Conservation (phyloP, 2,797 vertebrate species). For the Sylvilagus floridanus region DNA sequence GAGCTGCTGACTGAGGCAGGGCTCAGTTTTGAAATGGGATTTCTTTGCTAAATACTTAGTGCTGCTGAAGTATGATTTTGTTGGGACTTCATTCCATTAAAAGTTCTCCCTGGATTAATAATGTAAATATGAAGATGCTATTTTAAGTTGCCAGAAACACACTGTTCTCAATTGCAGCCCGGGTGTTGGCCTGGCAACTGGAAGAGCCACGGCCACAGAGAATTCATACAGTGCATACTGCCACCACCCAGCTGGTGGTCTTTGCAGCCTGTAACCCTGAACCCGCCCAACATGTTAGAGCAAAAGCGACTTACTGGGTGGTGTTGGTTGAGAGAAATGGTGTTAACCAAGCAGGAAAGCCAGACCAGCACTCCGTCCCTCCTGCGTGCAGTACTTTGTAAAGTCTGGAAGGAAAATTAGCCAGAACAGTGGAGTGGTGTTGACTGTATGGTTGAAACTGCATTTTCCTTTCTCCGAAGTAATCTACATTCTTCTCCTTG, state of each 20-base stretch:
- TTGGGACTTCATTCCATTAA: neutral
- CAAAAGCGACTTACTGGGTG: neutral
- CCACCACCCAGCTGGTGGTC: neutral
- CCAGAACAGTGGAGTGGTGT: neutral
- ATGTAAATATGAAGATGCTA: neutral
- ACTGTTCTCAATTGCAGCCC: neutral
- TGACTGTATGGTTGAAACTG: neutral
- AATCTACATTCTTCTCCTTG: constrained; percentile 64
- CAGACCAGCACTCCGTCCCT: neutral
- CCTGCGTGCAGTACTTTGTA: neutral
- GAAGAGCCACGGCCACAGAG: no score
- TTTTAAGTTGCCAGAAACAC: neutral
- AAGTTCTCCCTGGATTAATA: neutral
- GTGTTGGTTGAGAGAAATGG: neutral
- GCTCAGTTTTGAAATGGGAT: neutral
- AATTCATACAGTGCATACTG: no score
- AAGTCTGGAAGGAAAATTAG: neutral
- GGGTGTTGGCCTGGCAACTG: neutral
- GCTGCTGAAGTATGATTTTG: neutral
- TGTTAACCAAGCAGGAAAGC: neutral
- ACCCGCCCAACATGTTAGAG: neutral
- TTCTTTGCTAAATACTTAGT: neutral
- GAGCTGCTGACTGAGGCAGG: neutral
- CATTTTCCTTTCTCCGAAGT: constrained; percentile 60
- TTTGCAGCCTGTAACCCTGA: neutral